These are phyloP conservation scores for Coreoperca whiteheadi DNA, from an alignment of 2,113 vertebrate genomes.

Conservation along the genomic window DNA sequence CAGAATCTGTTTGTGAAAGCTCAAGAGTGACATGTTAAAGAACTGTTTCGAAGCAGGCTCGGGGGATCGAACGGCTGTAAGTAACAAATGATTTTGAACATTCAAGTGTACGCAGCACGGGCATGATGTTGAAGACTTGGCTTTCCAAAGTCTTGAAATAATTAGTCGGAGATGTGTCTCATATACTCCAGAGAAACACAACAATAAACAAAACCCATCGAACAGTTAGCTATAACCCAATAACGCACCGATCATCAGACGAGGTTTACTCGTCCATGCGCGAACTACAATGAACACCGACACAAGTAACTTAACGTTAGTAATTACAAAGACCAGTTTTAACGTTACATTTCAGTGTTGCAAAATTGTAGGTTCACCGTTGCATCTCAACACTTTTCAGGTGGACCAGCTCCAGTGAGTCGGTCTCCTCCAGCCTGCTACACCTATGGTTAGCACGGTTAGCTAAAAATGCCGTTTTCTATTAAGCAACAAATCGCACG, in stretches of 20 bases:
- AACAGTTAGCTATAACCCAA: background rate
- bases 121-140: background rate
- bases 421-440: conserved; percentile 41
- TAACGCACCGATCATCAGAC: background rate
- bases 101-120: background rate
- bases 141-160: background rate
- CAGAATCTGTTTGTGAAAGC: too few species aligned
- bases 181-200: background rate
- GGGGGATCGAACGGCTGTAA: too few species aligned
- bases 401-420: background rate
- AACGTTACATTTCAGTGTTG: background rate
- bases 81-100: background rate
- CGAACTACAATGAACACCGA: background rate
- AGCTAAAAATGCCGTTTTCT: conserved; percentile 11
- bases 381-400: background rate
- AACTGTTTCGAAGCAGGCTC: background rate
- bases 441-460: conserved; percentile 27
- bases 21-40: background rate
- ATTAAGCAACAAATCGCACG: background rate
- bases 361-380: background rate
- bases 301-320: too few species aligned
- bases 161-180: background rate
- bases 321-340: background rate
- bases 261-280: background rate
- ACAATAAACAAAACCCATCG: background rate